Base-by-base conservation (phyloP, 2,797 vertebrate genomes). In the Premnoplex brunnescens region DNA sequence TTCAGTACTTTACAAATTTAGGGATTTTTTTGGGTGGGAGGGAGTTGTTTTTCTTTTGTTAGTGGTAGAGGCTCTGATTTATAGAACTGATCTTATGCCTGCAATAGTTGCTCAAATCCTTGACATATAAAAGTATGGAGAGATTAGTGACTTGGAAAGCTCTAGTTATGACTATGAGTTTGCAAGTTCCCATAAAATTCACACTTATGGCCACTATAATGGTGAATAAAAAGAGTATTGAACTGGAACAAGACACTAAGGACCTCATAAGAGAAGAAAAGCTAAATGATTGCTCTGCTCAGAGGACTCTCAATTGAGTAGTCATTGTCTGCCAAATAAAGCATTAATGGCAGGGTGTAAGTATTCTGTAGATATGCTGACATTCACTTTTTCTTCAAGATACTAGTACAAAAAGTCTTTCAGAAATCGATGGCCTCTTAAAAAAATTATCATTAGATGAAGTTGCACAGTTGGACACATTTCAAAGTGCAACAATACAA, bases 381-480 rank as follows among this genome's bases (percentile, higher is more conserved):
- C 97, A 97, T 97, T 97, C 96, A 96, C 95, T 98, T 98, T 98
- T 98, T 98, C 98, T 98, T 98, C 97, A 97, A 97, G 97, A 98
- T 97, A 93, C 97, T 97, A 95, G 97, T 98, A 98, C 98, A 98
- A 98, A 98, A 98, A 98, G 98, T 98, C 98, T 99, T 98, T 99
- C 97, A 97, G 98, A 98, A 98, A 99, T 99, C 98, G 98, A 99
- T 99, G 98, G 98, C 97, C 98, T 98, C 98, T 99, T 98, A 98
- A 98, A 99, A 98, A 98, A 98, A 99, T 99, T 98, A 98, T 99
- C 98, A 98, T 99, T 98, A 98, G 98, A 98, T 98, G 98, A 97
- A 98, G 98, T 98, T 98, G 98, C 98, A 98, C 98, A 98, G 99
- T 98, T 99, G 98, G 98, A 98, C 98, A 98, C 97, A 97, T 98